Evolutionary conservation across 30 jellyfish, hydroid and myxozoan species (phyloP).

Genomic region (Hydractinia echinata): DNA sequence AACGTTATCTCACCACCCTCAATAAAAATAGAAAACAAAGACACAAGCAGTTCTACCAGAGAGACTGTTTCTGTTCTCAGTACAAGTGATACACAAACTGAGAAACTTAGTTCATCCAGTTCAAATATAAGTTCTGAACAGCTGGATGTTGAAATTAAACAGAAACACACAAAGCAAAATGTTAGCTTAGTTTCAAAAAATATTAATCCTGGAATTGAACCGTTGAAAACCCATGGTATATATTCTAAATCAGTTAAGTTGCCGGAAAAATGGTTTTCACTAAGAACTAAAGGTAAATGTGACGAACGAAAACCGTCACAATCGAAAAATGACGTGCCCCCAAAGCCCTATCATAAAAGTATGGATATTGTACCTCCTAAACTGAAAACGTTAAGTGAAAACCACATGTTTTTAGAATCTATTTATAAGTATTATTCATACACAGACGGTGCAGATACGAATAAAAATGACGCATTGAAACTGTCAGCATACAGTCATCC

Average conservation of each 20-base stretch:
- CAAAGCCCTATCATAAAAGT: neutral
- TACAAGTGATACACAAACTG: neutral
- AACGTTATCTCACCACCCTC: neutral
- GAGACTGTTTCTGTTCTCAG: no score
- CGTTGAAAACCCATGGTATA: neutral
- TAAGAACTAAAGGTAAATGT: neutral
- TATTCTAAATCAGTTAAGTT: neutral
- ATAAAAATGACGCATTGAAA: neutral
- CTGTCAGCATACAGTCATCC: neutral
- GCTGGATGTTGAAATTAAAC: no score
- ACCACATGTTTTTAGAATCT: conserved; percentile 66
- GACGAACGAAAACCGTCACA: neutral
- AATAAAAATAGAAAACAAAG: neutral
- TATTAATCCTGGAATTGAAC: neutral
- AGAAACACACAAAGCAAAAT: neutral
- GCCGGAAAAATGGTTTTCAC: conserved; percentile 24
- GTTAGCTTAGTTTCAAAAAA: neutral
- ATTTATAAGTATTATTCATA: conserved; percentile 11
- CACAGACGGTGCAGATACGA: neutral
- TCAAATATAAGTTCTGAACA: neutral
- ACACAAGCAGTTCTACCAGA: no score
- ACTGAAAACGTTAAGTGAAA: conserved; percentile 52
- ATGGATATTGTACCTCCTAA: conserved; percentile 59
- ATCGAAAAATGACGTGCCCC: no score
- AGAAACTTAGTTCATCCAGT: neutral